phyloP scores from a whole-genome alignment of 2,797 vertebrate genomes.

The Fistularia commersonii region DNA sequence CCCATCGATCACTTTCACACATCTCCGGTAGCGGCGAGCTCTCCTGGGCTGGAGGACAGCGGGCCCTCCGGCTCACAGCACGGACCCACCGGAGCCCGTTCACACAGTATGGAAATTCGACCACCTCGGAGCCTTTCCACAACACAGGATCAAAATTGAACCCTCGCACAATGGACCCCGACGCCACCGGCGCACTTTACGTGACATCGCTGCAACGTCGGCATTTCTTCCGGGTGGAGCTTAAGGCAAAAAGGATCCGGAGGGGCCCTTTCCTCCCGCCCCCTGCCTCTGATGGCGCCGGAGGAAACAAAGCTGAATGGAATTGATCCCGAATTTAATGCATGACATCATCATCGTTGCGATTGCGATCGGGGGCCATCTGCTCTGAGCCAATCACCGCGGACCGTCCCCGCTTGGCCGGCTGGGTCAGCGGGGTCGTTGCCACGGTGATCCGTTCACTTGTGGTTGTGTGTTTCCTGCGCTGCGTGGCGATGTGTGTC shows the following conservation, averaged over 20 bases:
- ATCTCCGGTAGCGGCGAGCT: constrained; percentile 12
- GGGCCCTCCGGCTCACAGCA: constrained; percentile 3
- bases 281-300: not conserved
- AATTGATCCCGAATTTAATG: constrained; percentile 45
- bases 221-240: constrained; percentile 18
- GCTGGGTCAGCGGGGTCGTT: constrained; percentile 29
- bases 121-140: constrained; percentile 2
- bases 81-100: constrained; percentile 8
- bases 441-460: constrained; percentile 36
- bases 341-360: constrained; percentile 30
- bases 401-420: constrained; percentile 30
- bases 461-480: constrained; percentile 26
- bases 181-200: too few species aligned
- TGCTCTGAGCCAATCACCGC: constrained; percentile 45
- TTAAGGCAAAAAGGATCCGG: too few species aligned
- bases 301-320: constrained; percentile 16
- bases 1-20: constrained; percentile 42
- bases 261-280: constrained; percentile 1
- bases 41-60: not conserved
- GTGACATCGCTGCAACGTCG: constrained; percentile 22
- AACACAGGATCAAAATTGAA: constrained; percentile 22
- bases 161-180: constrained; percentile 27
- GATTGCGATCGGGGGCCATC: constrained; percentile 64
- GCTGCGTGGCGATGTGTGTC: constrained; percentile 14
- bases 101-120: constrained; percentile 30